These are phyloP conservation scores for Mormyrus lacerda DNA, from an alignment of 2,113 vertebrate species.

Conservation along the genomic window DNA sequence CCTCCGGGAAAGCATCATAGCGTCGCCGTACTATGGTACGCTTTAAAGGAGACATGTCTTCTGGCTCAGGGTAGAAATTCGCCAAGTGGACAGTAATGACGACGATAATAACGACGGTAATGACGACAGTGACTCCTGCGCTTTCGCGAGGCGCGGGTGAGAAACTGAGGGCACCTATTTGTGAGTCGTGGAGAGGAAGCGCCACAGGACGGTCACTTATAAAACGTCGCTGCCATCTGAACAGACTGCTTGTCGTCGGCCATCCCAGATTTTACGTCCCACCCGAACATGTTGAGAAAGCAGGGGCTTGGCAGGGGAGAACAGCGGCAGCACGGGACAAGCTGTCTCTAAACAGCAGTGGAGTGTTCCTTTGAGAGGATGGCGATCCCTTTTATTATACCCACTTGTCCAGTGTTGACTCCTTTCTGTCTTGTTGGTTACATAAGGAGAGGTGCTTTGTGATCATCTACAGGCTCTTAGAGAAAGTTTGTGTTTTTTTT, in stretches of 20 bases:
- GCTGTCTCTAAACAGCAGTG: constrained; percentile 19
- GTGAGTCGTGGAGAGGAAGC: background rate
- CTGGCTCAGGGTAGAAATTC: background rate
- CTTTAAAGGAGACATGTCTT: background rate
- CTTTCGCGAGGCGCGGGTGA: background rate
- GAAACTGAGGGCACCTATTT: background rate
- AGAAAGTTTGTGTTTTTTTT: constrained; percentile 18
- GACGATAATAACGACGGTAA: background rate
- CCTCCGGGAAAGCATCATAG: background rate
- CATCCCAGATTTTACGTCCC: constrained; percentile 36
- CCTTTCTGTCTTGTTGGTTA: constrained; percentile 25
- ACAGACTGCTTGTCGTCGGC: constrained; percentile 32
- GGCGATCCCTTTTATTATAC: constrained; percentile 22
- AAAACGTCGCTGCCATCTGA: constrained; percentile 24
- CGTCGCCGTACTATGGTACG: no score
- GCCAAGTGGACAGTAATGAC: background rate
- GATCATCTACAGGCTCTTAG: constrained; percentile 34
- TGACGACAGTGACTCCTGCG: background rate
- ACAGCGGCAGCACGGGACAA: constrained; percentile 6
- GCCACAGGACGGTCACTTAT: constrained; percentile 13
- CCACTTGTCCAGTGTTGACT: constrained; percentile 30
- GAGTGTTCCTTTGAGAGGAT: constrained; percentile 23
- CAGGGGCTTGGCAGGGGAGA: constrained; percentile 35
- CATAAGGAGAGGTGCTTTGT: constrained; percentile 29
- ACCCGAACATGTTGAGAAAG: constrained; percentile 36